Conservation (phyloP, 2,797 vertebrate genomes). For the Falco cherrug region DNA sequence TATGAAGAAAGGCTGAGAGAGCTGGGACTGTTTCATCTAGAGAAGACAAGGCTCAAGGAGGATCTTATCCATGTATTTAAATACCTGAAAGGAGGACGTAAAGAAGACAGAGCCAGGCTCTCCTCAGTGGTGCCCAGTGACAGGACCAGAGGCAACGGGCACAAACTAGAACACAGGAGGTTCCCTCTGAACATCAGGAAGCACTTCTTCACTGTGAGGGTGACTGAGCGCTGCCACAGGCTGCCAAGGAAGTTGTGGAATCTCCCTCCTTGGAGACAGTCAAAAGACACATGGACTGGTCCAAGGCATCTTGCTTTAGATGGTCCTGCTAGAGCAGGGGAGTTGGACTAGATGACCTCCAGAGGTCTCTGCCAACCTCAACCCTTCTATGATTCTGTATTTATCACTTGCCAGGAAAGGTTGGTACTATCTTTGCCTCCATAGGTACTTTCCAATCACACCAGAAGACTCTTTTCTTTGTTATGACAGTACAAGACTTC, state of each 20-base stretch:
- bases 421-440: not conserved
- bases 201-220: not conserved
- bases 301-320: too few relatives aligned
- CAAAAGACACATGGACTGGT: not conserved
- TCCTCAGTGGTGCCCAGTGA: not conserved
- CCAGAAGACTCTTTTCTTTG: not conserved
- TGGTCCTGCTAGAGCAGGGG: not conserved
- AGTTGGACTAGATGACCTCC: not conserved
- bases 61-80: not conserved
- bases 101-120: not conserved
- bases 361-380: not conserved
- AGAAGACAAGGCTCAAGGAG: not conserved
- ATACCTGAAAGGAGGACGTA: not conserved
- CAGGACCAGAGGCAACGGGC: not conserved
- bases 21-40: not conserved
- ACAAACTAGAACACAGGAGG: not conserved
- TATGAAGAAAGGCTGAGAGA: not conserved
- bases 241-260: not conserved
- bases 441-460: not conserved
- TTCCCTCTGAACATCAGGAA: not conserved
- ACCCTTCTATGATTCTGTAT: not conserved
- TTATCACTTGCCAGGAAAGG: not conserved
- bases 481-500: not conserved
- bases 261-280: not conserved
- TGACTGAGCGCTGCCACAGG: not conserved